A percentile compares a stretch with the other conserved stretches of the same genome.
These are phyloP conservation scores for Ellobius talpinus DNA, from an alignment of 2,113 vertebrate species.

Conservation along the genomic window DNA sequence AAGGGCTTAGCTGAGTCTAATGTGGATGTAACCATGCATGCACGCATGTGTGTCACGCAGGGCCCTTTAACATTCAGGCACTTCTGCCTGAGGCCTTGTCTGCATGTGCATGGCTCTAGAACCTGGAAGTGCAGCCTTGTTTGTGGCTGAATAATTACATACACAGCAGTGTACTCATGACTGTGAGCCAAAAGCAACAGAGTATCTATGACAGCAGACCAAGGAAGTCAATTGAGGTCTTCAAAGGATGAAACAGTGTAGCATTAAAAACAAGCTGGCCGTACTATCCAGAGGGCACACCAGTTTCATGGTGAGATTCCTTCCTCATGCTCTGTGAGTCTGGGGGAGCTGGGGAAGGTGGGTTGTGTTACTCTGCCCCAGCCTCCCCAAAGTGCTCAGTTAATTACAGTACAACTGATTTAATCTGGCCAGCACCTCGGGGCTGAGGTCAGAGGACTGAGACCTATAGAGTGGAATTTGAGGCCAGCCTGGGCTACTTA, in stretches of 20 bases:
- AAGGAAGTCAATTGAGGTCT: fast-evolving
- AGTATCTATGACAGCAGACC: not conserved
- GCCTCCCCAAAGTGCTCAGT: not conserved
- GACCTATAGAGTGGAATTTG: not conserved
- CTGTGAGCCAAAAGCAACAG: too few relatives aligned
- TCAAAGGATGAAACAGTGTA: not conserved
- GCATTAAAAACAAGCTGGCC: not conserved
- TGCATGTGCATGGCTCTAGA: too few relatives aligned
- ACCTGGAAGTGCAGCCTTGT: too few relatives aligned
- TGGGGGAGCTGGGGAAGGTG: not conserved
- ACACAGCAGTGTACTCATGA: not conserved
- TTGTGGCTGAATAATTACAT: too few relatives aligned
- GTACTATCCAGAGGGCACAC: not conserved
- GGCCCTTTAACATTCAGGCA: too few relatives aligned
- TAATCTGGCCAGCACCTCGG: not conserved
- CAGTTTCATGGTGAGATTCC: not conserved
- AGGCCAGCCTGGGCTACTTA: not conserved
- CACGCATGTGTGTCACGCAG: too few relatives aligned
- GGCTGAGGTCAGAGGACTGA: not conserved
- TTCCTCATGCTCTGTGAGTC: not conserved
- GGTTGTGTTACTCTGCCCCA: not conserved
- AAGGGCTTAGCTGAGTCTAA: too few relatives aligned
- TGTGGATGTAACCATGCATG: too few relatives aligned
- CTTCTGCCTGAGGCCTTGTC: too few relatives aligned
- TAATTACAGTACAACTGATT: not conserved